Conservation (phyloP, 1,140 invertebrate genomes). For the Scaptomyza graminum region DNA sequence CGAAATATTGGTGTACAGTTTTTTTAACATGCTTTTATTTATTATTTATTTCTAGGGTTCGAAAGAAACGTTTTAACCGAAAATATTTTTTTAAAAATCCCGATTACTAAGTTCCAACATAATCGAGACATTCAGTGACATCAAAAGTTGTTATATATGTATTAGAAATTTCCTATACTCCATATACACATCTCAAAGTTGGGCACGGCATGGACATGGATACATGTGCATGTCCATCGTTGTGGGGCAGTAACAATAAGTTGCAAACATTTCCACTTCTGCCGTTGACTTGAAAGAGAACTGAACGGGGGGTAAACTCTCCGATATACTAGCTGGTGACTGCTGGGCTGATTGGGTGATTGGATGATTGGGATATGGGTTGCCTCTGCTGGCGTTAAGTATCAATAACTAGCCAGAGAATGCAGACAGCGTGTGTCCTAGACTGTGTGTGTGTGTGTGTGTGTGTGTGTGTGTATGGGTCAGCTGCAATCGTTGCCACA, state of each 20-base stretch:
- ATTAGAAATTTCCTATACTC: too few species aligned
- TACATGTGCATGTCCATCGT: conserved; percentile 13
- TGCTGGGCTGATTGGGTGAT: conserved; percentile 16
- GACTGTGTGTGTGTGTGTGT: conserved; percentile 12
- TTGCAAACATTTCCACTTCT: conserved; percentile 59
- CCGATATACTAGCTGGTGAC: neutral
- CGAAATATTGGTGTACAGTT: too few species aligned
- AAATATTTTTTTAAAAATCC: too few species aligned
- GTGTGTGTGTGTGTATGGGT: conserved; percentile 9
- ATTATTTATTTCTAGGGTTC: too few species aligned
- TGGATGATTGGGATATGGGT: conserved; percentile 21
- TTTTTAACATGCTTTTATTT: too few species aligned
- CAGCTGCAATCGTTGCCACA: conserved; percentile 16
- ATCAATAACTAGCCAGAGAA: conserved; percentile 48
- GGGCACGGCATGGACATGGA: too few species aligned
- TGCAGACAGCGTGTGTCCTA: too few species aligned
- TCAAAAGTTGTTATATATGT: too few species aligned
- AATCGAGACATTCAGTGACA: too few species aligned
- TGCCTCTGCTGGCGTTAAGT: conserved; percentile 52
- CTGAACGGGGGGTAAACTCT: neutral
- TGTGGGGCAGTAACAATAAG: conserved; percentile 57
- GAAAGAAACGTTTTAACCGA: too few species aligned
- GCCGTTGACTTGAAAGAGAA: conserved; percentile 16
- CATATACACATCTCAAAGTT: too few species aligned
- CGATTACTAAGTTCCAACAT: too few species aligned